These are phyloP conservation scores for Raillietiella orientalis DNA, from an alignment of 2,888 invertebrate genomes.

Conservation along the genomic window DNA sequence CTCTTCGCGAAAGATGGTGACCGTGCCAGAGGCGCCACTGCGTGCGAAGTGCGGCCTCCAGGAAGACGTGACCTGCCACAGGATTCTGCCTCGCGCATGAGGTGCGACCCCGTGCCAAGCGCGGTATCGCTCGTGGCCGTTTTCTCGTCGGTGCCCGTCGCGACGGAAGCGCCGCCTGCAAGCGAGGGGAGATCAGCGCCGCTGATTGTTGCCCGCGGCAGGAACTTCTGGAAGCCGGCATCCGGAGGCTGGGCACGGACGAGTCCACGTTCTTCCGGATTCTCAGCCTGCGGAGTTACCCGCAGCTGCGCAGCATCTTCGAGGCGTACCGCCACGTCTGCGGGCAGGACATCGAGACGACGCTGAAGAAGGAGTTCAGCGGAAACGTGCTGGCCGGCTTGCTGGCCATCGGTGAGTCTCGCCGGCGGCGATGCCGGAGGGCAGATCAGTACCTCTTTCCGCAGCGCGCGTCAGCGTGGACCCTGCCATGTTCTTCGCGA, in stretches of 20 bases:
- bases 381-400: constrained; percentile 52
- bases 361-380: constrained; percentile 49
- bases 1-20: too few species aligned
- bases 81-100: too few species aligned
- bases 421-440: too few species aligned
- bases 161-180: too few species aligned
- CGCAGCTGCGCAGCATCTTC: constrained; percentile 51
- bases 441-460: constrained; percentile 11
- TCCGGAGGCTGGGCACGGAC: constrained; percentile 49
- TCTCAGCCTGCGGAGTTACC: constrained; percentile 52
- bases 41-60: too few species aligned
- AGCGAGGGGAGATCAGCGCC: too few species aligned
- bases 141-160: too few species aligned
- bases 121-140: too few species aligned
- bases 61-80: too few species aligned
- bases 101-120: too few species aligned
- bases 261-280: constrained; percentile 56
- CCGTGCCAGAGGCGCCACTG: too few species aligned
- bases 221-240: constrained; percentile 12
- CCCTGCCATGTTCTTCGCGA: constrained; percentile 50
- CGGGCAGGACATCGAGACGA: constrained; percentile 47
- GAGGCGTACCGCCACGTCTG: constrained; percentile 41
- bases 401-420: constrained; percentile 48
- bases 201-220: constrained; percentile 1
- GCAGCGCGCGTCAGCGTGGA: constrained; percentile 16